Base-by-base conservation (phyloP, 1,140 invertebrate species). In the Diprion similis region DNA sequence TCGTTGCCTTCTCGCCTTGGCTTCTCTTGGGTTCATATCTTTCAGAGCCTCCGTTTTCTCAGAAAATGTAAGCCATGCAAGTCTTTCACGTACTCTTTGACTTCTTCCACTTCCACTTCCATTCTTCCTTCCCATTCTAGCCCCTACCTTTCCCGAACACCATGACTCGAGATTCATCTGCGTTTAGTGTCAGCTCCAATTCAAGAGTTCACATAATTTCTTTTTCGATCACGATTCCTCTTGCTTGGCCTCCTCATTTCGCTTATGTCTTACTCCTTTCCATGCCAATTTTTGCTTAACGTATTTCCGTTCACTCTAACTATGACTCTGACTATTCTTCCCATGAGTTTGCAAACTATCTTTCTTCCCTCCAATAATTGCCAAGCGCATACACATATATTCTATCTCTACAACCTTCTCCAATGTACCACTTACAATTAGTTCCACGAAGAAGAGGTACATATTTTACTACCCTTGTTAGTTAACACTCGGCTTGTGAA, bases 391-490 rank as follows among this genome's bases (percentile, higher is more conserved):
- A 10, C n/a, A 8, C 45, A 8, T 18, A 10, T 4, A 3, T 37
- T 70, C 46, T 47, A 1, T 70, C 15, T 8, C n/a, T 37, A 37
- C 2, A 0, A 46, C 24, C 7, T 47, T 46, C 15, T 70, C 45
- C 3, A 70, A 46, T 37, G 24, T 13, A 6, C 46, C 19, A 46
- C 17, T 19, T 1, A 47, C 70, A 15, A 18, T 64, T 17, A 71
- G 59, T 10, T 71, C 48, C 17, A 24, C 59, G 19, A 51, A 71
- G 24, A 51, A 59, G 48, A 37, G 45, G 51, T 17, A 45, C 9
- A 71, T 13, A 71, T 10, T 65, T 65, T 59, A 8, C 71, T 47
- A 0, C 48, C 10, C 15, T 65, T 18, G 17, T 71, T 71, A 19
- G 9, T 18, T 64, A 71, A 18, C 51, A n/a, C 0, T 24, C 15